phyloP scores from a whole-genome alignment of 1,140 invertebrate species.

The Glossosoma conforme region DNA sequence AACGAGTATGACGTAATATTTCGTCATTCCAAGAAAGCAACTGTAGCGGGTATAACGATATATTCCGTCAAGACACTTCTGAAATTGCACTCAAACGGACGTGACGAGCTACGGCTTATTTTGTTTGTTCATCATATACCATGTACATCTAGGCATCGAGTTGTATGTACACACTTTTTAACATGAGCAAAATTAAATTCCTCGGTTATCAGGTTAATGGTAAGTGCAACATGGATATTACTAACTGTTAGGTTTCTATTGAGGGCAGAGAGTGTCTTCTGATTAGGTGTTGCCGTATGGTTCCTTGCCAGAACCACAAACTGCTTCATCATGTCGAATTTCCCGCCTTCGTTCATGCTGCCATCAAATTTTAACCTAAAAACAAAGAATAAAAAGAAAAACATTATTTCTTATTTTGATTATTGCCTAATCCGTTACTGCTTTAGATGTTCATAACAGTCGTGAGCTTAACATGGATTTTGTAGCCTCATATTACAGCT shows the following conservation, averaged over 20 bases:
- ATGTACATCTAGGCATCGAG: background rate
- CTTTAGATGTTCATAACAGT: no score
- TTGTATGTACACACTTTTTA: background rate
- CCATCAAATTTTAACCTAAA: constrained; percentile 5
- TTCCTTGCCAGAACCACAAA: constrained; percentile 45
- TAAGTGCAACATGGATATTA: constrained; percentile 10
- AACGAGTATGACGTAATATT: no score
- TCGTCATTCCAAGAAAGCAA: no score
- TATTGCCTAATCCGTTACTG: no score
- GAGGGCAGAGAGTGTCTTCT: constrained; percentile 44
- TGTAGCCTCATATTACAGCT: no score
- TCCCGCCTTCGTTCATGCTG: constrained; percentile 35
- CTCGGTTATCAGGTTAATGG: background rate
- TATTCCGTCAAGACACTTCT: no score
- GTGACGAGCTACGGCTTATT: no score
- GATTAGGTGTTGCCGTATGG: constrained; percentile 46
- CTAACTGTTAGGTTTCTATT: constrained; percentile 43
- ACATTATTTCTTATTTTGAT: no score
- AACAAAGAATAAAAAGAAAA: background rate
- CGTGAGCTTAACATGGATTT: no score
- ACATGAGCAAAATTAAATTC: background rate
- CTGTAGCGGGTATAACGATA: no score
- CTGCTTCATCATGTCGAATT: constrained; percentile 43
- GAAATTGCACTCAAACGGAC: no score
- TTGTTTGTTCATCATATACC: no score